Evolutionary conservation across 2,113 vertebrate species (phyloP).

Genomic region (Xiphophorus couchianus): DNA sequence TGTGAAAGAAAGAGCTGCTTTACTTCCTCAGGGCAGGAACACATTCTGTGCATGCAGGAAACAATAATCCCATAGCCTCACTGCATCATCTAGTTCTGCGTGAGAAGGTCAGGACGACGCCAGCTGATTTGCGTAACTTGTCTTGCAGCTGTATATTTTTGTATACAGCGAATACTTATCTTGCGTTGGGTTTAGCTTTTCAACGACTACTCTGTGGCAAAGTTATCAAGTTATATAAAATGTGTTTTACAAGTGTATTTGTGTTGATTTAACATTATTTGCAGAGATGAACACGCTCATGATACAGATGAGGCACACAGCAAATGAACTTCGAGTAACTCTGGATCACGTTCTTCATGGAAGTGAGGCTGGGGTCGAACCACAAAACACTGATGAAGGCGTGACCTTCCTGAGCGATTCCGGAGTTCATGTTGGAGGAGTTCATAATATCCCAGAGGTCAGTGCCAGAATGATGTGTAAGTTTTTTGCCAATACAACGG

Average conservation of each 20-base stretch:
- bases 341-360: constrained; percentile 73
- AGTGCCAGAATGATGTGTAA: background rate
- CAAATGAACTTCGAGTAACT: constrained; percentile 73
- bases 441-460: constrained; percentile 64
- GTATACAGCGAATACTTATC: no score
- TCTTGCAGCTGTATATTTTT: no score
- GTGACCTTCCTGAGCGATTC: constrained; percentile 54
- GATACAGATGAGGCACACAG: constrained; percentile 79
- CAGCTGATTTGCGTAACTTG: no score
- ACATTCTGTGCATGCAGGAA: no score
- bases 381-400: constrained; percentile 54
- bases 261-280: background rate
- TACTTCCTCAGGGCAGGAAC: no score
- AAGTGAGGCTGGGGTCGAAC: constrained; percentile 27
- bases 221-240: background rate
- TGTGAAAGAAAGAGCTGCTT: no score
- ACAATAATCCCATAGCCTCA: no score
- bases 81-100: no score
- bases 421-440: constrained; percentile 51
- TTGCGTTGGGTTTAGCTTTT: no score
- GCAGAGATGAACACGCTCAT: constrained; percentile 80
- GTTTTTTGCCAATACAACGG: background rate
- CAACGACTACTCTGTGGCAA: no score
- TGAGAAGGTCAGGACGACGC: no score
- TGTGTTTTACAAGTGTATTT: background rate